Base-by-base conservation (phyloP, 2,888 invertebrate species). In the Dynastes hyllus region DNA sequence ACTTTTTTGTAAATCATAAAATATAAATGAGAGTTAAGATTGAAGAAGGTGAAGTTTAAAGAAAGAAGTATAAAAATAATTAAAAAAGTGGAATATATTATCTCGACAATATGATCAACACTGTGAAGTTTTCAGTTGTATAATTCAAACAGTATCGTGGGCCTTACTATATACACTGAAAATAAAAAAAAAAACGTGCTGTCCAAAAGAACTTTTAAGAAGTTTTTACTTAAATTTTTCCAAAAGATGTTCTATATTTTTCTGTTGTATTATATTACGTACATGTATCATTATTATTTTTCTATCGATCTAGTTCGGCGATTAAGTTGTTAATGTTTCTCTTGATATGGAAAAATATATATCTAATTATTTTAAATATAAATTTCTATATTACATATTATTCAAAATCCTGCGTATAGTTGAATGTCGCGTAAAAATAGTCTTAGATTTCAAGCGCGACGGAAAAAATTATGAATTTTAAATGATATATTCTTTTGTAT, bases 121-220 rank as follows among this genome's bases (percentile, higher is more conserved):
- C 87, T 88, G 87, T 89, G 88, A 89, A 87, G 85, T 87, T 89
- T 89, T 89, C 88, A 88, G 88, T 89, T 89, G 88, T 89, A 89
- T 88, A 87, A 87, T 88, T 88, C 88, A 89, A 88, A 88, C 86
- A 87, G 88, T 89, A 89, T 89, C 88, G 89, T 90, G 90, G 90
- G 90, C 90, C 90, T 90, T 90, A 90, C 89, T 90, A 89, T 89
- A 88, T 89, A 89, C 88, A 89, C 89, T 89, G 89, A 89, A 89
- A 89, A 88, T 89, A 86, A 88, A 82, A 55, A 37, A 16, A 58
- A 40, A 61, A 86, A 86, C 86, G 89, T 89, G 88, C 89, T 90
- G 90, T 90, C 90, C 89, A 90, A 89, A 88, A 86, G 45, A 61
- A 69, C 5, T 50, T 53, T 67, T 83, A 65, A 61, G 45, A 45